Conservation (phyloP, 2,888 invertebrate species). For the Chaitophorus viminalis region DNA sequence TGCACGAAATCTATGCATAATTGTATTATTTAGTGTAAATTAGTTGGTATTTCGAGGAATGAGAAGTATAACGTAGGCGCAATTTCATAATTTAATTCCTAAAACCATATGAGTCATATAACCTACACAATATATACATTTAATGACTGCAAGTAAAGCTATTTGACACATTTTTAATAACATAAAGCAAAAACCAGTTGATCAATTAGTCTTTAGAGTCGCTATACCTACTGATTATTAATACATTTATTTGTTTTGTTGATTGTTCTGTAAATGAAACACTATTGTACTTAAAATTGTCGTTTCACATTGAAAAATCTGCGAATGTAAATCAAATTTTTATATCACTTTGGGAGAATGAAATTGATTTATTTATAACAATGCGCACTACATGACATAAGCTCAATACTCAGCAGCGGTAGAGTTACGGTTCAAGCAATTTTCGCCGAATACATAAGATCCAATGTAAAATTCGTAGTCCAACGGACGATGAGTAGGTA, state of each 20-base stretch:
- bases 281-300: background rate
- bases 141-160: background rate
- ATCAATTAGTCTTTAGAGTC: background rate
- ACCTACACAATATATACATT: background rate
- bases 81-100: background rate
- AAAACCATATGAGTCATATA: slow-evolving; percentile 9
- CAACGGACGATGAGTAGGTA: too few relatives aligned
- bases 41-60: background rate
- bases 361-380: background rate
- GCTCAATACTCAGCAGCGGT: background rate
- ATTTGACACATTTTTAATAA: slow-evolving; percentile 11
- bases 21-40: slow-evolving; percentile 11
- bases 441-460: background rate
- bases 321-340: background rate
- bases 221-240: background rate
- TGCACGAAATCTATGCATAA: background rate
- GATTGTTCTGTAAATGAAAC: background rate
- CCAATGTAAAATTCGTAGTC: background rate
- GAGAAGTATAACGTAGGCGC: background rate
- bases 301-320: background rate
- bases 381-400: background rate
- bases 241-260: background rate
- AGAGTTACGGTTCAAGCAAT: background rate
- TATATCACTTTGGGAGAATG: background rate
- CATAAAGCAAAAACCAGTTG: background rate